These are phyloP conservation scores for Trisateles emortualis DNA, from an alignment of 2,888 invertebrate genomes.

Conservation along the genomic window DNA sequence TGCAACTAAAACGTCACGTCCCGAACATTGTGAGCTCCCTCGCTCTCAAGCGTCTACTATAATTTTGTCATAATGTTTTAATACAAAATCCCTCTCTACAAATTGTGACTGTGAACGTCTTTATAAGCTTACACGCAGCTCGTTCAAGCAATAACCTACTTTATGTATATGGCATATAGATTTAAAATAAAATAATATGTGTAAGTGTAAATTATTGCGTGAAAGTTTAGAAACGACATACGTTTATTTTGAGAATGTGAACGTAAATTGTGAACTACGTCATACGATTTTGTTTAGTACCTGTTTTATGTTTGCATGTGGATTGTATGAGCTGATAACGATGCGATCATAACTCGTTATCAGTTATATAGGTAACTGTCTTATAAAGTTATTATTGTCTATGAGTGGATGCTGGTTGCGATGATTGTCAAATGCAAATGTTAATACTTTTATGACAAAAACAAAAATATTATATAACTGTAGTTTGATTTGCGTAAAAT, in stretches of 20 bases:
- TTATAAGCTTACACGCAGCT: slow-evolving; percentile 37
- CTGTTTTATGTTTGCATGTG: too few relatives aligned
- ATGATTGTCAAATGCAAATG: too few relatives aligned
- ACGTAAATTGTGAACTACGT: not conserved
- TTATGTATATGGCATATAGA: slow-evolving; percentile 34
- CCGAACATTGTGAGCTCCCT: slow-evolving; percentile 63
- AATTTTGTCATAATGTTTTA: slow-evolving; percentile 68
- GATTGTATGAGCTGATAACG: too few relatives aligned
- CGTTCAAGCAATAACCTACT: slow-evolving; percentile 34
- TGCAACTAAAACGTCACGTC: slow-evolving; percentile 71
- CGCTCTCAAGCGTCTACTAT: slow-evolving; percentile 58
- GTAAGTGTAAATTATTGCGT: slow-evolving; percentile 13
- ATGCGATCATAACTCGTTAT: too few relatives aligned
- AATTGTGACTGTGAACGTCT: slow-evolving; percentile 51
- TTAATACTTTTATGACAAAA: too few relatives aligned
- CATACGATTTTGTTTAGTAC: too few relatives aligned
- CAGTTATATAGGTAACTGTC: too few relatives aligned
- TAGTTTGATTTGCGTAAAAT: too few relatives aligned
- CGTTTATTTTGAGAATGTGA: slow-evolving; percentile 11
- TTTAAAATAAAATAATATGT: slow-evolving; percentile 26
- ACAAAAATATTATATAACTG: too few relatives aligned
- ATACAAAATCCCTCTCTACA: slow-evolving; percentile 57
- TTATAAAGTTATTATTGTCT: too few relatives aligned
- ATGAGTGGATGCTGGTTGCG: too few relatives aligned
- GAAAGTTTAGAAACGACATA: slow-evolving; percentile 8